These are phyloP conservation scores for Formica selysi DNA, from an alignment of 1,140 invertebrate species.

Conservation along the genomic window DNA sequence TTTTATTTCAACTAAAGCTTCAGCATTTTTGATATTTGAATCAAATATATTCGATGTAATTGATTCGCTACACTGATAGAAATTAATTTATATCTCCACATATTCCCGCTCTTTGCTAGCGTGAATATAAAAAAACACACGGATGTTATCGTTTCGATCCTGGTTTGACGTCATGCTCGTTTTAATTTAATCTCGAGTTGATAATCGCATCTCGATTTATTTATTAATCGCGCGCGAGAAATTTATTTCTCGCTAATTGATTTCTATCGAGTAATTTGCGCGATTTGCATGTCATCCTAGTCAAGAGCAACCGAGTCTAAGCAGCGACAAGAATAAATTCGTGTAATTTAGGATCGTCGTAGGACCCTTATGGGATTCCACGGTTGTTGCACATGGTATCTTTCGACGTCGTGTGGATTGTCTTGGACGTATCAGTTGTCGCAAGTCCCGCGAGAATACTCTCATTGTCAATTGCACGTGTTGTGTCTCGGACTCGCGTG, in stretches of 20 bases:
- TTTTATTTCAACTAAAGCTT: slow-evolving; percentile 32
- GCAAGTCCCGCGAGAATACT: slow-evolving; percentile 39
- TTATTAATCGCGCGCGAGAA: background rate
- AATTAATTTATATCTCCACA: slow-evolving; percentile 30
- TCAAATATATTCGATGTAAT: background rate
- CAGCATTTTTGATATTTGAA: background rate
- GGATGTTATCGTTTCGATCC: background rate
- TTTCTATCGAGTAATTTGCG: background rate
- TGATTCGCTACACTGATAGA: background rate
- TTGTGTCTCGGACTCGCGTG: background rate
- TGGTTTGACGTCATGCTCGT: background rate
- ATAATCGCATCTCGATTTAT: background rate
- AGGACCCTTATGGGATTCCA: slow-evolving; percentile 60
- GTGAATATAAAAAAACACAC: background rate
- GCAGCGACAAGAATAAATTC: slow-evolving; percentile 3
- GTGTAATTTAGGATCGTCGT: slow-evolving; percentile 64
- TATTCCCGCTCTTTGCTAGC: slow-evolving; percentile 1
- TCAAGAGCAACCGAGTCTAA: background rate
- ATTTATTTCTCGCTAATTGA: background rate
- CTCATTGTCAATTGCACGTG: background rate
- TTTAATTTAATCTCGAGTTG: background rate
- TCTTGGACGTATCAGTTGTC: slow-evolving; percentile 13
- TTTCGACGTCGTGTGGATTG: slow-evolving; percentile 10
- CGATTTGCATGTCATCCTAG: background rate
- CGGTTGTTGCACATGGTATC: slow-evolving; percentile 4